A percentile compares a stretch with the other conserved stretches of the same genome.
Conservation (phyloP, 2,888 invertebrate species). For the Agrotis ipsilon region DNA sequence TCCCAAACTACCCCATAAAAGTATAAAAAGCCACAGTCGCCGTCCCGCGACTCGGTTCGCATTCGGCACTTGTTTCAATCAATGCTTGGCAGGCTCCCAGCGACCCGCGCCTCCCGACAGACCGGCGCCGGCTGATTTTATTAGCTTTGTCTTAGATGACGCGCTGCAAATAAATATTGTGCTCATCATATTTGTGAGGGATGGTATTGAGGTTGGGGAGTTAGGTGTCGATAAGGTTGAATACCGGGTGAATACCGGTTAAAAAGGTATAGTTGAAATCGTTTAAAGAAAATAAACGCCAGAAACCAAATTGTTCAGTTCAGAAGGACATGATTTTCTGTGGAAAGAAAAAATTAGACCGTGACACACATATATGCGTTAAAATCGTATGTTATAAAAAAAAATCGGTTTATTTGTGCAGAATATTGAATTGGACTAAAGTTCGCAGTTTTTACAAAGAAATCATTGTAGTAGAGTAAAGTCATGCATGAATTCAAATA, state of each 20-base stretch:
- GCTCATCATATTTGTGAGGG: slow-evolving; percentile 42
- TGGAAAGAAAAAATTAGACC: no score
- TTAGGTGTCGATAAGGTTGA: neutral
- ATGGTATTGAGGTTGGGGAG: slow-evolving; percentile 16
- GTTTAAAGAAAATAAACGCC: no score
- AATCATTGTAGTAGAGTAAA: no score
- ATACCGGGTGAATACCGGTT: neutral
- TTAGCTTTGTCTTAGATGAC: slow-evolving; percentile 66
- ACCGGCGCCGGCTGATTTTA: slow-evolving; percentile 77
- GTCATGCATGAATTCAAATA: no score
- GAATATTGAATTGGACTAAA: no score
- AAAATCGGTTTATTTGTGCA: no score
- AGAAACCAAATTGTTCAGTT: no score
- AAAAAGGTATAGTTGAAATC: no score
- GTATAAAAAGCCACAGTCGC: slow-evolving; percentile 10
- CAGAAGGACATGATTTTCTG: no score
- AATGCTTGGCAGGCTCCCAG: slow-evolving; percentile 82
- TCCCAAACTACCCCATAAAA: slow-evolving; percentile 32
- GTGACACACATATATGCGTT: no score
- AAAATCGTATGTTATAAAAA: no score
- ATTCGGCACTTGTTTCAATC: slow-evolving; percentile 69
- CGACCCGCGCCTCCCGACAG: slow-evolving; percentile 64
- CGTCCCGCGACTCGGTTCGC: slow-evolving; percentile 2
- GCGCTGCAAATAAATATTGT: slow-evolving; percentile 42
- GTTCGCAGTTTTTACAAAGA: no score